Base-by-base conservation (phyloP, 2,888 invertebrate genomes). In the Eugnorisma glareosa region DNA sequence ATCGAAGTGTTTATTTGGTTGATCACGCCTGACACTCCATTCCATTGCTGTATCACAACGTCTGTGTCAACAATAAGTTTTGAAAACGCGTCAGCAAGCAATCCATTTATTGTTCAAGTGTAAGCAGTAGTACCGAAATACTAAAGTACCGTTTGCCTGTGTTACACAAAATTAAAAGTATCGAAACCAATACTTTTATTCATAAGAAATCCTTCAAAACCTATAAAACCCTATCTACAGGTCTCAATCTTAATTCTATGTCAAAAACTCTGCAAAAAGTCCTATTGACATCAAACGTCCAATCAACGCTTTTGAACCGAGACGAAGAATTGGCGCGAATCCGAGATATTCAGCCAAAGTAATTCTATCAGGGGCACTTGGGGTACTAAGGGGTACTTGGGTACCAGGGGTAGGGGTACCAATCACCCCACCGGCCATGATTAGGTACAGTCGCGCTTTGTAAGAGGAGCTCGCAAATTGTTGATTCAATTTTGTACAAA, bases 401-500 rank as follows among this genome's bases (percentile, higher is more conserved):
- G 64, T 61, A 43, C 31, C 43, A 18, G 31, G 54, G 75, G 83
- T 43, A 37, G 71, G 82, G 74, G 73, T 68, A 45, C 83, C 78
- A 72, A 83, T 82, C 75, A 67, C 75, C 82, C 82, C 74, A 43
- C 66, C 61, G 70, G 73, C 61, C 63, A 37, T 83, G 57, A 83
- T 83, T 75, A 79, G 66, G 48, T 64, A 71, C 63, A 70, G 67
- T 45, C 67, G 11, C 57, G 63, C 69, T 75, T 75, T 79, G 72
- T 67, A 51, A 77, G 35, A 59, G 28, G 13, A 63, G 68, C 54
- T 66, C 15, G 54, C 51, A 37, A 75, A 71, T 45, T 80, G 76
- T 75, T 82, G 72, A 86, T 79, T 74, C 66, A 84, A 86, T 86
- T 85, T 72, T 64, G 54, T 48, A 31, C 72, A 73, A 77, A 84